phyloP scores from a whole-genome alignment of 1,140 invertebrate species.

The Apis cerana region DNA sequence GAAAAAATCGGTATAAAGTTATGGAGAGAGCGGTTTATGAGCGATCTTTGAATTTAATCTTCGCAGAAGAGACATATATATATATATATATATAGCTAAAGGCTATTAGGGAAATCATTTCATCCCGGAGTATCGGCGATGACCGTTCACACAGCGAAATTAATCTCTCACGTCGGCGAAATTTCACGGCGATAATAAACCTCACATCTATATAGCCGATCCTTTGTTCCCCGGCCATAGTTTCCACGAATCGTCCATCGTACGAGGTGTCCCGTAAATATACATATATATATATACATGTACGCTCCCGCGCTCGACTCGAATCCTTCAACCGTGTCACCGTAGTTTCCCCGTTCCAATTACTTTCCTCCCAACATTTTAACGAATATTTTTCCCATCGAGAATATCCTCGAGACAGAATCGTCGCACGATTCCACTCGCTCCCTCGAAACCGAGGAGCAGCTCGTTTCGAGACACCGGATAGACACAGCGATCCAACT shows the following conservation, averaged over 20 bases:
- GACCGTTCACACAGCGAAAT: constrained; percentile 19
- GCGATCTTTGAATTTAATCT: neutral
- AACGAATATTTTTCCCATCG: neutral
- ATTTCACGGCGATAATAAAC: constrained; percentile 22
- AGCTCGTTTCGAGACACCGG: neutral
- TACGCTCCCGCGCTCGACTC: too few relatives aligned
- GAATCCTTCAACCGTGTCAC: neutral
- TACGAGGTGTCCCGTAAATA: neutral
- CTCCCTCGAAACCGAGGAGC: too few relatives aligned
- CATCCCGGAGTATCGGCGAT: constrained; percentile 5
- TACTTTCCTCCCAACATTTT: neutral
- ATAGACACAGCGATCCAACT: constrained; percentile 5
- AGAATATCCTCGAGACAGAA: too few relatives aligned
- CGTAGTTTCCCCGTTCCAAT: too few relatives aligned
- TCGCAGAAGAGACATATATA: neutral
- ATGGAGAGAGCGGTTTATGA: neutral
- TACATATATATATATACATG: neutral
- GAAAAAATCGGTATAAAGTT: neutral
- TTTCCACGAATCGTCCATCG: neutral
- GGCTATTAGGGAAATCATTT: neutral
- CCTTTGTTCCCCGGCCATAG: neutral
- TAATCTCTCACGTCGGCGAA: constrained; percentile 26
- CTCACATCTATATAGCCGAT: neutral
- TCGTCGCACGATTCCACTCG: too few relatives aligned
- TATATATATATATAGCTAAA: too few relatives aligned